A percentile compares a stretch with the other conserved stretches of the same genome.
phyloP scores from a whole-genome alignment of 2,113 vertebrate genomes.

The Pseudonaja textilis region DNA sequence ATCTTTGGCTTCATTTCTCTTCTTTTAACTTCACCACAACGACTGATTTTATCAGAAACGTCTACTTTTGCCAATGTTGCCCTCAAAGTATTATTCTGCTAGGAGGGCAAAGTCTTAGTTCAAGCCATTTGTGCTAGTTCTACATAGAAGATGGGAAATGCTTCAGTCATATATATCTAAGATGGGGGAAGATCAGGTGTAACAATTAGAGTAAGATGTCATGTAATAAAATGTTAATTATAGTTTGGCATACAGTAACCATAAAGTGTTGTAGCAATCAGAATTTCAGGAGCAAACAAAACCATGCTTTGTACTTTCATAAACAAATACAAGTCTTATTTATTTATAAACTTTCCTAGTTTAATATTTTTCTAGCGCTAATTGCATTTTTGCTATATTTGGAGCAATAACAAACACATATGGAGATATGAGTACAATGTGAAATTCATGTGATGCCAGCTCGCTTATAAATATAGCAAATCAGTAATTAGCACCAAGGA shows the following conservation, averaged over 20 bases:
- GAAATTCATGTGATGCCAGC: constrained; percentile 63
- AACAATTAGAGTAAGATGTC: constrained; percentile 2
- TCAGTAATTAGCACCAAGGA: constrained; percentile 59
- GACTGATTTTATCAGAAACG: background rate
- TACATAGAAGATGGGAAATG: background rate
- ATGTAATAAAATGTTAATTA: constrained; percentile 14
- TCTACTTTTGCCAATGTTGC: background rate
- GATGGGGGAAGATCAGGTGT: background rate
- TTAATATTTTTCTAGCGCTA: constrained; percentile 66
- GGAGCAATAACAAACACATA: constrained; percentile 56
- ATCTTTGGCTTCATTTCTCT: background rate
- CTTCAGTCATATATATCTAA: background rate
- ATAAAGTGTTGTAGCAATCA: constrained; percentile 20
- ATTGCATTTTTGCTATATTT: constrained; percentile 70
- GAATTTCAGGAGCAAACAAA: constrained; percentile 41
- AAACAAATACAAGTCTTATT: constrained; percentile 49
- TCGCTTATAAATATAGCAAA: constrained; percentile 70
- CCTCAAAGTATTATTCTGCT: background rate
- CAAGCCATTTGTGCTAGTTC: background rate
- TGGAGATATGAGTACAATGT: constrained; percentile 67
- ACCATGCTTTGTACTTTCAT: constrained; percentile 55
- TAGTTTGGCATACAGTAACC: background rate
- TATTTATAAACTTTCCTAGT: constrained; percentile 65
- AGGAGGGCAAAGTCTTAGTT: background rate
- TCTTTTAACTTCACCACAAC: background rate